Evolutionary conservation across 1,140 invertebrate genomes (phyloP).

Genomic region (Telenomus remus): DNA sequence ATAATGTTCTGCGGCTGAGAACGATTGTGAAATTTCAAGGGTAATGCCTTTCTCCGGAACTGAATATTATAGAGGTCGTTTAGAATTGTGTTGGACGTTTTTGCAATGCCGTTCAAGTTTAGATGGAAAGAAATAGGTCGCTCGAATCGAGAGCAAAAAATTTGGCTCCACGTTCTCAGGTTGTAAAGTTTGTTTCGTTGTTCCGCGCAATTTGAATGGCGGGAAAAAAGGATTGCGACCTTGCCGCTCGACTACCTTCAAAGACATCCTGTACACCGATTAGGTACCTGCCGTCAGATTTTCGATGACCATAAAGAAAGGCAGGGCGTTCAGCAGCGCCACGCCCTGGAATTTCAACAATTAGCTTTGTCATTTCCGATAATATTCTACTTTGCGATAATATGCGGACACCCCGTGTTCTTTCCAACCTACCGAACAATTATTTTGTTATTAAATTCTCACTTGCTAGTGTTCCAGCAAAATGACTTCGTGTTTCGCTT

Average conservation of each 20-base stretch:
- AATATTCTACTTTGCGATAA: conserved; percentile 39
- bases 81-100: too few species aligned
- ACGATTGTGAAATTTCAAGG: too few species aligned
- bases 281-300: conserved; percentile 50
- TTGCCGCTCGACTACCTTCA: conserved; percentile 62
- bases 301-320: conserved; percentile 55
- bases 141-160: too few species aligned
- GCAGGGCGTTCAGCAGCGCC: conserved; percentile 52
- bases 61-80: too few species aligned
- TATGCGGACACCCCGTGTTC: conserved; percentile 25
- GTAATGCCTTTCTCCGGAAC: too few species aligned
- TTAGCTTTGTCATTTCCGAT: conserved; percentile 58
- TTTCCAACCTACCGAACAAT: conserved; percentile 39
- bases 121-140: too few species aligned
- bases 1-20: too few species aligned
- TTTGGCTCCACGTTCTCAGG: too few species aligned
- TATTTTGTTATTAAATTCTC: not conserved
- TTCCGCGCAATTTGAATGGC: not conserved
- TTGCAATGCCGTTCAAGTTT: conserved; percentile 19
- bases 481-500: not conserved
- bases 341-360: conserved; percentile 71
- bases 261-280: conserved; percentile 42
- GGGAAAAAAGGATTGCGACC: conserved; percentile 55
- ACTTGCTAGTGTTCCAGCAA: not conserved
- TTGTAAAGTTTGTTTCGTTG: too few species aligned